Conservation (phyloP, 2,113 vertebrate species). For the Hipposideros armiger region DNA sequence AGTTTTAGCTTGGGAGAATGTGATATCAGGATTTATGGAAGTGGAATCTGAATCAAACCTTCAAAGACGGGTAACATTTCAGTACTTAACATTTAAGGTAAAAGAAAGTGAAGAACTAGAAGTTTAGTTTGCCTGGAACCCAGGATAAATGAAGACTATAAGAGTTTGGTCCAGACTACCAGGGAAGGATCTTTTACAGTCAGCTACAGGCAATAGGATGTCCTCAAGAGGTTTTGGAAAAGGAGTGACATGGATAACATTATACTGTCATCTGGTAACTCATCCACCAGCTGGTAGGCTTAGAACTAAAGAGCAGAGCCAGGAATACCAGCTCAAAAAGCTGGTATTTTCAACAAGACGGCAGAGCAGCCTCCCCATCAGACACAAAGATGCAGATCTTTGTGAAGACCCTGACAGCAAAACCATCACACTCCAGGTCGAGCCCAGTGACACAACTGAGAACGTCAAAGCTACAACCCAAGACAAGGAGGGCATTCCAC, state of each 20-base stretch:
- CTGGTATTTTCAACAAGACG: too few species aligned
- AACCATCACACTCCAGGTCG: too few species aligned
- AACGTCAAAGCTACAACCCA: too few species aligned
- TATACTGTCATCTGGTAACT: not conserved
- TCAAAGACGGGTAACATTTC: constrained; percentile 26
- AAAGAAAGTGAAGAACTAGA: constrained; percentile 18
- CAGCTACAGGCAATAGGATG: not conserved
- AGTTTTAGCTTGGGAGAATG: constrained; percentile 1
- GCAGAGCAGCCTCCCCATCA: too few species aligned
- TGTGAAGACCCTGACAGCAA: too few species aligned
- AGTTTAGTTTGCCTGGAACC: not conserved
- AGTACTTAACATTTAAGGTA: not conserved
- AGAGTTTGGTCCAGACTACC: not conserved
- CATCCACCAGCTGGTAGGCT: not conserved
- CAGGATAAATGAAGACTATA: not conserved
- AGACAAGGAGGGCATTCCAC: too few species aligned
- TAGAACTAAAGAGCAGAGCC: constrained; percentile 10
- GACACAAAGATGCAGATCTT: too few species aligned
- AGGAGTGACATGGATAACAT: not conserved
- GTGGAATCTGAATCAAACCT: constrained; percentile 6
- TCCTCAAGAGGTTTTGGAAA: not conserved
- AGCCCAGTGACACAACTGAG: too few species aligned
- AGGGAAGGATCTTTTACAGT: constrained; percentile 4
- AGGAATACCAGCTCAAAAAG: not conserved
- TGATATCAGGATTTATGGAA: not conserved